Evolutionary conservation across 2,113 vertebrate genomes (phyloP).

Genomic region (Guaruba guarouba): DNA sequence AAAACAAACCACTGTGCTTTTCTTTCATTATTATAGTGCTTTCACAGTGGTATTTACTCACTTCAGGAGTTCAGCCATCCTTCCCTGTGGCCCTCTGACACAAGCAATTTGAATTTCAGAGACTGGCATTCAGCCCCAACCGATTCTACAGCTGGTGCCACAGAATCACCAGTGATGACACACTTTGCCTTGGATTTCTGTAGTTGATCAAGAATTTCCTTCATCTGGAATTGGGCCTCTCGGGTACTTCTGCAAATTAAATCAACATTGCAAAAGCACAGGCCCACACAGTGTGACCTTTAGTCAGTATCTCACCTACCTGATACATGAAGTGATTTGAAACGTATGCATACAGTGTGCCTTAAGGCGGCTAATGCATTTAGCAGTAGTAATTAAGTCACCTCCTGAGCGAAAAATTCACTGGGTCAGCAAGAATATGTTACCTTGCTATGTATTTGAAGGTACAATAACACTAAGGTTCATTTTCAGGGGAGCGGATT

Average conservation of each 20-base stretch:
- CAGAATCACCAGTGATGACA: constrained; percentile 72
- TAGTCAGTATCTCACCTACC: neutral
- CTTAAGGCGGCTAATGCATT: neutral
- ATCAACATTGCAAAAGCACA: neutral
- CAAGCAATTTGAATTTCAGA: constrained; percentile 74
- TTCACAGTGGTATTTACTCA: constrained; percentile 29
- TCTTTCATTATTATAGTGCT: neutral
- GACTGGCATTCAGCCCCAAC: constrained; percentile 70
- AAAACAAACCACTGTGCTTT: neutral
- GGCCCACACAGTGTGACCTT: neutral
- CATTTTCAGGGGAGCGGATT: neutral
- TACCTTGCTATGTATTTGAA: neutral
- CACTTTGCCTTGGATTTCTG: constrained; percentile 78
- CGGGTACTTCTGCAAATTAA: neutral
- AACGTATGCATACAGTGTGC: neutral
- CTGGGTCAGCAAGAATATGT: neutral
- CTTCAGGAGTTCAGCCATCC: constrained; percentile 77
- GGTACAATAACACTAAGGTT: neutral
- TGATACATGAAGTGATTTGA: neutral
- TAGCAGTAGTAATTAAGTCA: neutral
- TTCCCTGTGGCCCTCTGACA: constrained; percentile 66
- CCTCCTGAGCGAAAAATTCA: neutral
- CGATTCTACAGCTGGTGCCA: constrained; percentile 74
- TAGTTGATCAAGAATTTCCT: constrained; percentile 72
- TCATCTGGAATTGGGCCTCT: neutral